Percentiles rank a stretch among this genome's conserved stretches.
Conservation (phyloP, 1,140 invertebrate genomes). For the Tetragonula clypearis region DNA sequence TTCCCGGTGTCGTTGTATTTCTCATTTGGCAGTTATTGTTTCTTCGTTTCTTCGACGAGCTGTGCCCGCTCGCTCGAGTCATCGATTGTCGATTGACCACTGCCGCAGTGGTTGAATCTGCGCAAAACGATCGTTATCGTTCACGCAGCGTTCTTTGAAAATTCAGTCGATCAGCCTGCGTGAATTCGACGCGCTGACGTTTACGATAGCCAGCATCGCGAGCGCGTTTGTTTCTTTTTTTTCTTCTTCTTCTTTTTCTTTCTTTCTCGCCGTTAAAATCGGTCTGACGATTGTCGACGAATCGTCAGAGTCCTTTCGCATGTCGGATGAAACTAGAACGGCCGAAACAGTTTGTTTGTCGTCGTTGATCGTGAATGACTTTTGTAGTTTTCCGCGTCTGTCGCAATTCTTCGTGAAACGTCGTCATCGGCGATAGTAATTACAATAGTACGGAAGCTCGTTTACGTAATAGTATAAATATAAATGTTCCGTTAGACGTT, state of each 20-base stretch:
- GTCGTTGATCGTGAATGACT: not conserved
- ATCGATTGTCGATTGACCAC: slow-evolving; percentile 39
- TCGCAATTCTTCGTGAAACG: not conserved
- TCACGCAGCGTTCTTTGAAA: slow-evolving; percentile 11
- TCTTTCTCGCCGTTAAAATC: not conserved
- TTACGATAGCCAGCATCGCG: not conserved
- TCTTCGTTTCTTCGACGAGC: not conserved
- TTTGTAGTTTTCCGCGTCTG: not conserved
- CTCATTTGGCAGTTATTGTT: not conserved
- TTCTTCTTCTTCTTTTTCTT: not conserved
- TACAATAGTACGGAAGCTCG: not conserved
- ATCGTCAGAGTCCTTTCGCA: not conserved
- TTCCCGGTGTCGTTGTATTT: not conserved
- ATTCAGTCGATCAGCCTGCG: not conserved
- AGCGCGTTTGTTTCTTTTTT: too few relatives aligned
- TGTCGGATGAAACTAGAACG: too few relatives aligned
- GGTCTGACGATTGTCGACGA: not conserved
- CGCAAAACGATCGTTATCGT: slow-evolving; percentile 53
- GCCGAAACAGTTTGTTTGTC: too few relatives aligned
- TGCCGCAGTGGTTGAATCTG: slow-evolving; percentile 47
- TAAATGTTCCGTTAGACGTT: not conserved
- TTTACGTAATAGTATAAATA: not conserved
- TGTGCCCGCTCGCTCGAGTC: not conserved
- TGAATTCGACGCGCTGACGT: not conserved
- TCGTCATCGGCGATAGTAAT: not conserved